Evolutionary conservation across 2,113 vertebrate species (phyloP).

Genomic region (Cinclus cinclus): DNA sequence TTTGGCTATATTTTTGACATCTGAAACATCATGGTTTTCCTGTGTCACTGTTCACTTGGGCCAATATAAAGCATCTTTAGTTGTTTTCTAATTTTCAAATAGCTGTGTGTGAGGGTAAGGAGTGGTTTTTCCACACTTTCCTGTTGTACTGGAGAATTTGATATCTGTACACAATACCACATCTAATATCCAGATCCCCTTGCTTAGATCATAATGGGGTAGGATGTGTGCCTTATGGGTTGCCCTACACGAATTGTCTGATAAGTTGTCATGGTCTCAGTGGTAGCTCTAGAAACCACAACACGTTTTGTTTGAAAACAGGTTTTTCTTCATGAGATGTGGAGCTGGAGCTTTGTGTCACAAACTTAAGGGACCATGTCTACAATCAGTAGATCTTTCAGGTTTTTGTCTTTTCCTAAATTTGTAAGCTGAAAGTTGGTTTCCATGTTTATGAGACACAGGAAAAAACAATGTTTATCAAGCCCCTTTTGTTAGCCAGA

Average conservation of each 20-base stretch:
- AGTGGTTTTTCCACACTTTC: not conserved
- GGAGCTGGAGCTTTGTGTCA: not conserved
- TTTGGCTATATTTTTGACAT: not conserved
- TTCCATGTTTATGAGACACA: not conserved
- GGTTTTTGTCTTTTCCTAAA: not conserved
- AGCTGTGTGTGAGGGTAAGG: not conserved
- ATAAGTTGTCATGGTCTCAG: not conserved
- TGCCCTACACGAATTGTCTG: not conserved
- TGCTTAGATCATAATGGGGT: not conserved
- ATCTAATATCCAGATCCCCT: not conserved
- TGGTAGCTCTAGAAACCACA: not conserved
- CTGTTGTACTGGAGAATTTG: not conserved
- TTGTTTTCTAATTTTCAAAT: not conserved
- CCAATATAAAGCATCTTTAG: not conserved
- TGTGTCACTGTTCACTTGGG: not conserved
- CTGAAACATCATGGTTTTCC: not conserved
- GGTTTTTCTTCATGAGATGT: not conserved
- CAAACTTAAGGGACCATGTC: not conserved
- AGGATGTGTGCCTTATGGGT: not conserved
- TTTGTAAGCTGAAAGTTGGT: not conserved
- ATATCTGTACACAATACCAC: not conserved
- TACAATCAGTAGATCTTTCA: not conserved
- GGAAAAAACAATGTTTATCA: not conserved
- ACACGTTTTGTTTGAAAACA: not conserved
- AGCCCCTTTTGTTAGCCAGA: not conserved